phyloP scores from a whole-genome alignment of 2,797 vertebrate genomes.

The Tragelaphus oryx region DNA sequence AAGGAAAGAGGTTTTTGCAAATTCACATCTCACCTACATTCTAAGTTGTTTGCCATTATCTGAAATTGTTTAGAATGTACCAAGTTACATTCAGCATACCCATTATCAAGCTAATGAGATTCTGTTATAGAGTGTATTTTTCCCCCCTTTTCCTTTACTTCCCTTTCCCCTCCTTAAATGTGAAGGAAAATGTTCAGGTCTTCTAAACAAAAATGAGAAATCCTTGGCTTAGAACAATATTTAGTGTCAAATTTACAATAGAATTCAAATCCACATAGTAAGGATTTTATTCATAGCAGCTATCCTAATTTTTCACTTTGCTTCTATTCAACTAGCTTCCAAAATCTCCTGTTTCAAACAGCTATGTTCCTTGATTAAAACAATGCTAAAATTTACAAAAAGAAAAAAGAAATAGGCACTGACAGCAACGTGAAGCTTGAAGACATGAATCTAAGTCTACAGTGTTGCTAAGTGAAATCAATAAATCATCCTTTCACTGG shows the following conservation, averaged over 20 bases:
- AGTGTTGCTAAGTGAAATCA: neutral
- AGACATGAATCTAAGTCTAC: neutral
- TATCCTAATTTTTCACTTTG: slow-evolving; percentile 36
- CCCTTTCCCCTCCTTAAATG: neutral
- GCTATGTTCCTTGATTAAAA: slow-evolving; percentile 70
- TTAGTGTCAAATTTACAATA: slow-evolving; percentile 47
- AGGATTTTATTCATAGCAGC: slow-evolving; percentile 21
- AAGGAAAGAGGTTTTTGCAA: neutral
- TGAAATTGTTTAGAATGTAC: neutral
- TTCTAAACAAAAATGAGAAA: slow-evolving; percentile 31
- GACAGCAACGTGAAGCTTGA: neutral
- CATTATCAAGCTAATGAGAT: neutral
- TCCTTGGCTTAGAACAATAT: slow-evolving; percentile 28
- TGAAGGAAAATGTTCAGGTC: neutral
- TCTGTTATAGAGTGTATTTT: neutral
- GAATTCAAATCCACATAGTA: neutral
- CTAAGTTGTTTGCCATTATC: neutral
- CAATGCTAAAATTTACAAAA: slow-evolving; percentile 23
- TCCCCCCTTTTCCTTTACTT: neutral
- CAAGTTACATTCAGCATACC: neutral
- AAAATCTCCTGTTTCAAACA: slow-evolving; percentile 54
- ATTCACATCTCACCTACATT: neutral
- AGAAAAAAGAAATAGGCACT: neutral
- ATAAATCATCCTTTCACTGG: neutral
- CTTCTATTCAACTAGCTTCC: slow-evolving; percentile 45